Percentiles rank a stretch among this genome's conserved stretches.
phyloP scores from a whole-genome alignment of 2,797 vertebrate genomes.

The Columba guinea region DNA sequence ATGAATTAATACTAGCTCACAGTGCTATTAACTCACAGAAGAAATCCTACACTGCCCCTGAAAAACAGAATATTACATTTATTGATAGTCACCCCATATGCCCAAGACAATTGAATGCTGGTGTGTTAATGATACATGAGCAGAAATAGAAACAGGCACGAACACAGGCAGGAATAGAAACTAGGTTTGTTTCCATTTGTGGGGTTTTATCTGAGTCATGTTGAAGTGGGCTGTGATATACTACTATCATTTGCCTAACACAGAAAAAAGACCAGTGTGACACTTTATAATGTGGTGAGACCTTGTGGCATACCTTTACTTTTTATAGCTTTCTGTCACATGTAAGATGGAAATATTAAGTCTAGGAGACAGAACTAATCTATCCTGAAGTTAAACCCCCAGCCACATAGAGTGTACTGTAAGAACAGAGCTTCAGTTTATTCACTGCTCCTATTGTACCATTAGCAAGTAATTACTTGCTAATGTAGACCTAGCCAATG shows the following conservation, averaged over 20 bases:
- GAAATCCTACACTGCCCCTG: not conserved
- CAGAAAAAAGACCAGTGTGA: not conserved
- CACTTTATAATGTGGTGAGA: not conserved
- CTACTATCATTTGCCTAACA: not conserved
- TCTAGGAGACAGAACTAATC: not conserved
- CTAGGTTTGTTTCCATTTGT: fast-evolving
- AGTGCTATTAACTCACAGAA: not conserved
- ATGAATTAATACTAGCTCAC: not conserved
- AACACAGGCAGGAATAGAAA: not conserved
- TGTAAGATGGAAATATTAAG: not conserved
- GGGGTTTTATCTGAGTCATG: not conserved
- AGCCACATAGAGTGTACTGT: not conserved
- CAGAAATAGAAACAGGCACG: not conserved
- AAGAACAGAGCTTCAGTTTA: not conserved
- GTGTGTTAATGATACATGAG: not conserved
- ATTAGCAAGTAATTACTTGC: not conserved
- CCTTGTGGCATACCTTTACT: not conserved
- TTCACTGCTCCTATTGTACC: not conserved
- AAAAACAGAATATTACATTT: not conserved
- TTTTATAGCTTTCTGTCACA: not conserved
- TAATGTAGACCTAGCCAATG: not conserved
- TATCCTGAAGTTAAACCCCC: not conserved
- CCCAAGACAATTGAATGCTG: not conserved
- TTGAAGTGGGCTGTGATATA: not conserved
- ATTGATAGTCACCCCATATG: not conserved